phyloP scores from a whole-genome alignment of 53 echinoderm and acorn worm species.

The Holothuria leucospilota region DNA sequence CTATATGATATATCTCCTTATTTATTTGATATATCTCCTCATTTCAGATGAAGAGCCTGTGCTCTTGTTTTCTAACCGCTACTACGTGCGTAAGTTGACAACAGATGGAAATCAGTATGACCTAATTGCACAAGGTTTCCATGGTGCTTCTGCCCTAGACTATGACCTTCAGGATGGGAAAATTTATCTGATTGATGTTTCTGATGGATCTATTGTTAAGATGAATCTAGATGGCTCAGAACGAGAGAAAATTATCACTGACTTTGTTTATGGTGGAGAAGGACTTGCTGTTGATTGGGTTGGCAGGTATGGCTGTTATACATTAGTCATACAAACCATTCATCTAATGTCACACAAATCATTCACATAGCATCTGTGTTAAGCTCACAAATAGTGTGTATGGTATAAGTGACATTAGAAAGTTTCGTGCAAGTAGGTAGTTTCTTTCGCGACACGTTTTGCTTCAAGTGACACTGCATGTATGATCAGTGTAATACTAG shows the following conservation, averaged over 20 bases:
- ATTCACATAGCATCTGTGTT: too few relatives aligned
- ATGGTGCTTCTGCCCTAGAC: conserved; percentile 65
- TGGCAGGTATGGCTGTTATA: conserved; percentile 67
- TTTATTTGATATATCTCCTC: too few relatives aligned
- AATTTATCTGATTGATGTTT: conserved; percentile 72
- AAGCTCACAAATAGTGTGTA: too few relatives aligned
- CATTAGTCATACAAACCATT: too few relatives aligned
- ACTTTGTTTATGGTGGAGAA: conserved; percentile 70
- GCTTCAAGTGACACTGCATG: too few relatives aligned
- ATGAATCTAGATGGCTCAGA: conserved; percentile 77
- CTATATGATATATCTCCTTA: too few relatives aligned
- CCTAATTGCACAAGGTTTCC: conserved; percentile 74
- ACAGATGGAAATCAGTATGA: conserved; percentile 70
- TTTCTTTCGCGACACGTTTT: too few relatives aligned
- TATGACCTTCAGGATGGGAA: conserved; percentile 73
- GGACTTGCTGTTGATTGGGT: conserved; percentile 95
- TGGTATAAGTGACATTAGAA: too few relatives aligned
- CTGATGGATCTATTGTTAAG: conserved; percentile 32
- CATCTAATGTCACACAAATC: too few relatives aligned
- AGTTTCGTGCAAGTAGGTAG: too few relatives aligned
- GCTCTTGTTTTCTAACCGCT: conserved; percentile 86
- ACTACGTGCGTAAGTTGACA: conserved; percentile 85
- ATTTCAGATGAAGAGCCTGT: conserved; percentile 69
- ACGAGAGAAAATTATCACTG: conserved; percentile 62
- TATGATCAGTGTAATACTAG: too few relatives aligned